Percentiles rank a stretch among this genome's conserved stretches.
phyloP scores from a whole-genome alignment of 2,888 invertebrate species.

The Dynastes hyllus region DNA sequence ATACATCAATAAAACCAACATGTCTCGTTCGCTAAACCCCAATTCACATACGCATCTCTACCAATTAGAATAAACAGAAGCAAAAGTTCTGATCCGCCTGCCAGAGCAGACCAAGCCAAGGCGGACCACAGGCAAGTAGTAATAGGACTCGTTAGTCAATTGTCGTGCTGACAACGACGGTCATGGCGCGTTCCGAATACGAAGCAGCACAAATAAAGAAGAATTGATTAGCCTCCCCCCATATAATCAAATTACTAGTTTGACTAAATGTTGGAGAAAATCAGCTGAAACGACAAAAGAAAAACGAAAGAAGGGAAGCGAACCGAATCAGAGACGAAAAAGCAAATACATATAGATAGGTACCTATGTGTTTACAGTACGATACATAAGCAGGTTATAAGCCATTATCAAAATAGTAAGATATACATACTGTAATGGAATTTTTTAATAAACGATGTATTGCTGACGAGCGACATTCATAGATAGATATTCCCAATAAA shows the following conservation, averaged over 20 bases:
- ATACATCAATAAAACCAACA: not conserved
- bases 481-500: too few relatives aligned
- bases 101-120: not conserved
- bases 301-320: slow-evolving; percentile 39
- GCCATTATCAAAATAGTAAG: too few relatives aligned
- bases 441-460: too few relatives aligned
- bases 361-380: not conserved
- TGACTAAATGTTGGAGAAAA: slow-evolving; percentile 56
- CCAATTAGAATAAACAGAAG: slow-evolving; percentile 30
- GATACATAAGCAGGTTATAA: too few relatives aligned
- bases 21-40: not conserved
- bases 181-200: slow-evolving; percentile 51
- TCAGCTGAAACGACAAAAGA: slow-evolving; percentile 55
- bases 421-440: too few relatives aligned
- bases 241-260: slow-evolving; percentile 57
- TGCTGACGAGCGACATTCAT: too few relatives aligned
- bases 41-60: not conserved
- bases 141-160: slow-evolving; percentile 58
- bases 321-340: slow-evolving; percentile 16
- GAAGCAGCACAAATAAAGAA: slow-evolving; percentile 53
- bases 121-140: not conserved
- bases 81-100: slow-evolving; percentile 15
- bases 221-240: slow-evolving; percentile 55
- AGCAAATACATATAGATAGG: not conserved
- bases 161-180: slow-evolving; percentile 55